These are phyloP conservation scores for Pristionchus mayeri DNA, from an alignment of 2,888 invertebrate genomes.

Conservation along the genomic window DNA sequence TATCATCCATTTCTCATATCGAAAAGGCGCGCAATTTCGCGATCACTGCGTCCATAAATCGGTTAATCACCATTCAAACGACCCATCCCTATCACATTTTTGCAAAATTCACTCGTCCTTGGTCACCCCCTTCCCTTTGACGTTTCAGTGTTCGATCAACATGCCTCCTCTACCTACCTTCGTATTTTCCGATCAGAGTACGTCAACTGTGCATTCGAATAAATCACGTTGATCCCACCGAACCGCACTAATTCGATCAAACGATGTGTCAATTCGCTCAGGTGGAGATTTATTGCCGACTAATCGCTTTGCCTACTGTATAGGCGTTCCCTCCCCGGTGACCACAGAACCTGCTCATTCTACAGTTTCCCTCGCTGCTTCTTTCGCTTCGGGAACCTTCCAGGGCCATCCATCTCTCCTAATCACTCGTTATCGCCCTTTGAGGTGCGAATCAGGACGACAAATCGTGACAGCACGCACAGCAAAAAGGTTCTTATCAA, in stretches of 20 bases:
- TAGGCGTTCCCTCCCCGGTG: no score
- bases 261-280: no score
- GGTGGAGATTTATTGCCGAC: no score
- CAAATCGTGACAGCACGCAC: not conserved
- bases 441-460: not conserved
- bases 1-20: not conserved
- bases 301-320: no score
- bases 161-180: no score
- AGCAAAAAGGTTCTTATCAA: not conserved
- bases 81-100: not conserved
- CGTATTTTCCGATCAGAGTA: no score
- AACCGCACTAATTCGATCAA: no score
- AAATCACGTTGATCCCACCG: no score
- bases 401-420: not conserved
- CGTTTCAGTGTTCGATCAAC: not conserved
- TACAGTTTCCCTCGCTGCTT: no score
- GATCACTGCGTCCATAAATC: not conserved
- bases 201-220: no score
- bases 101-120: constrained; percentile 14
- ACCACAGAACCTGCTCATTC: no score
- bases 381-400: not conserved
- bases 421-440: not conserved
- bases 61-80: constrained; percentile 7
- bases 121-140: not conserved
- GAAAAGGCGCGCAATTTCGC: constrained; percentile 1